These are phyloP conservation scores for Barnardius zonarius DNA, from an alignment of 2,113 vertebrate genomes.

Conservation along the genomic window DNA sequence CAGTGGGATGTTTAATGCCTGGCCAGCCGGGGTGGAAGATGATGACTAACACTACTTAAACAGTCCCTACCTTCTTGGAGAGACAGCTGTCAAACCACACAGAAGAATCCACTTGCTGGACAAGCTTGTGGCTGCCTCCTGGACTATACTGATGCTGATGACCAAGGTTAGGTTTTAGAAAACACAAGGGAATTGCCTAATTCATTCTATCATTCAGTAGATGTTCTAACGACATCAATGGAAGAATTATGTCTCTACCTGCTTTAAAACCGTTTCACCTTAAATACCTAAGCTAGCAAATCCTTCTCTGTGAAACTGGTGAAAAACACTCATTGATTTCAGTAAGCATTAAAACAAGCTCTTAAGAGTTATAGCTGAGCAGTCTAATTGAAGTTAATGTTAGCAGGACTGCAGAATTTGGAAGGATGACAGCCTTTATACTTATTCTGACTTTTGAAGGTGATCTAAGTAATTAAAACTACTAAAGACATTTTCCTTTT, in stretches of 20 bases:
- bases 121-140: background rate
- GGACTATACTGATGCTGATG: background rate
- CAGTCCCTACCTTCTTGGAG: background rate
- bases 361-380: background rate
- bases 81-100: background rate
- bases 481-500: background rate
- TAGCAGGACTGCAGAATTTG: background rate
- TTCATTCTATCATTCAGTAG: background rate
- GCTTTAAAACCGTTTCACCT: background rate
- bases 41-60: background rate
- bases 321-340: background rate
- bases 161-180: background rate
- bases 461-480: background rate
- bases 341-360: background rate
- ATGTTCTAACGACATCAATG: background rate
- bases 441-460: background rate
- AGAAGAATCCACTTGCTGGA: background rate
- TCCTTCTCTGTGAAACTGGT: background rate
- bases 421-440: background rate
- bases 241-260: background rate
- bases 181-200: background rate
- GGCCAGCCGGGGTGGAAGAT: background rate
- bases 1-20: background rate
- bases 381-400: background rate
- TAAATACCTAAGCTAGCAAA: background rate